These are phyloP conservation scores for Rhodinocichla rosea DNA, from an alignment of 2,113 vertebrate species.

Conservation along the genomic window DNA sequence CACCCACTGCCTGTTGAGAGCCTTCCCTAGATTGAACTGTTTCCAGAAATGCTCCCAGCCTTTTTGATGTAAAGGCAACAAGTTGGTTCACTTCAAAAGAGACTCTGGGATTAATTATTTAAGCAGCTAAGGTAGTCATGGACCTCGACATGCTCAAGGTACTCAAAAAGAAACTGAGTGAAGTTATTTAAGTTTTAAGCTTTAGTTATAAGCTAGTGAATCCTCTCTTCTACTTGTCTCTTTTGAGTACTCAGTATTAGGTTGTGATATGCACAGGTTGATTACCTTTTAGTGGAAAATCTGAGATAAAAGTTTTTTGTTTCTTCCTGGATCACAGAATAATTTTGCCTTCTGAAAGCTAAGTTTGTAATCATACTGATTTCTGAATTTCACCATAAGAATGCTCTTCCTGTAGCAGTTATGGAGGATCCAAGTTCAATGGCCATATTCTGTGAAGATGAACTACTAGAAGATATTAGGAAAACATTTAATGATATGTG, in stretches of 20 bases:
- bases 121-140: background rate
- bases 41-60: background rate
- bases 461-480: background rate
- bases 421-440: background rate
- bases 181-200: background rate
- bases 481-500: background rate
- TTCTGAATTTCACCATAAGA: background rate
- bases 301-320: background rate
- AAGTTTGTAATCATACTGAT: background rate
- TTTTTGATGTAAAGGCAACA: background rate
- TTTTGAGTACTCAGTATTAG: background rate
- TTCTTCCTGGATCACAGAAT: background rate
- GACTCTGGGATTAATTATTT: background rate
- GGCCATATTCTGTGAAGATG: background rate
- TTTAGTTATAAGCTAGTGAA: background rate
- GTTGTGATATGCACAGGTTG: background rate
- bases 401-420: background rate
- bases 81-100: background rate
- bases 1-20: background rate
- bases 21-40: background rate
- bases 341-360: background rate
- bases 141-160: background rate
- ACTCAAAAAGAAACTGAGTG: background rate
- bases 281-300: background rate
- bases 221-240: background rate